Base-by-base conservation (phyloP, 1,140 invertebrate species). In the Leptopilina clavipes region DNA sequence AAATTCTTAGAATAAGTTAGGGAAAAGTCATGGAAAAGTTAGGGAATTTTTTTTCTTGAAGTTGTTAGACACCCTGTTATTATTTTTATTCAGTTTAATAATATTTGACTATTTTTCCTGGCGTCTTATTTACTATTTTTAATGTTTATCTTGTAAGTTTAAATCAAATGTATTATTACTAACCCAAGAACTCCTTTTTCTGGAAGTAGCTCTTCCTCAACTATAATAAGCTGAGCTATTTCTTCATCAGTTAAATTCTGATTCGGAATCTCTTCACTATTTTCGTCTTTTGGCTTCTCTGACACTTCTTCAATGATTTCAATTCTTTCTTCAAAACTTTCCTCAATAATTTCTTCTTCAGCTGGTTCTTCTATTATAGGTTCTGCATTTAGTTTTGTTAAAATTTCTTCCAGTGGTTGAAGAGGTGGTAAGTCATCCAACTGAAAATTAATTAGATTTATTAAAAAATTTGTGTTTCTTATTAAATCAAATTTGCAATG, bases 151-250 rank as follows among this genome's bases (percentile, higher is more conserved):
- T 3, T 14, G 10, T 45, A 14, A 45, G 1, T 44, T 11, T 10
- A 45, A 12, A 14, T 45, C 1, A 40, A 48, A 76, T 43, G 48
- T 72, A 31, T n/a, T 72, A 31, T n/a, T 76, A 81, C 88, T 89
- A 89, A 94, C 94, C 94, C 94, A 78, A 94, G 89, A 31, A 93
- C 91, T 81, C 93, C 93, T 81, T 94, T 91, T 73, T 94, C 93
- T 80, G 92, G 91, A 22, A 94, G 82, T 77, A 94, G 90, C 86
- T 94, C 93, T 19, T 94, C 92, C 77, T 94, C 93, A 73, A 93
- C 93, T 17, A 93, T 92, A 81, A 94, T 92, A 71, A 94, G 86
- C 74, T 93, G 92, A 19, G 93, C 93, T 77, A 94, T 94, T 88
- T 93, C 93, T 74, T 94, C 92, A 78, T 94, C 93, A 9, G 93